A percentile compares a stretch with the other conserved stretches of the same genome.
These are phyloP conservation scores for Sesia bembeciformis DNA, from an alignment of 2,888 invertebrate species.

Conservation along the genomic window DNA sequence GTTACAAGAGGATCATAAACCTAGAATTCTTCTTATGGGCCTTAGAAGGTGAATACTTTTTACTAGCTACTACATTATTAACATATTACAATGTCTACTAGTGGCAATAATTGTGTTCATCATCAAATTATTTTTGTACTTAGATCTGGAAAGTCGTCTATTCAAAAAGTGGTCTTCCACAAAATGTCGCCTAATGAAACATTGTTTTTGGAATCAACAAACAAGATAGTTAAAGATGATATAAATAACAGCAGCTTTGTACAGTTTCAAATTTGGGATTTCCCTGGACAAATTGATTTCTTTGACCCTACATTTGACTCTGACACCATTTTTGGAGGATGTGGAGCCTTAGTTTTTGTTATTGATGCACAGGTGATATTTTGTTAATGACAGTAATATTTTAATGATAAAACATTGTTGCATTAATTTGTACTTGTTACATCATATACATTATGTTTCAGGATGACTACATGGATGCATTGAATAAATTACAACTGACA, in stretches of 20 bases:
- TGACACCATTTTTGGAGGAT: conserved; percentile 96
- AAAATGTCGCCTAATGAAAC: conserved; percentile 99
- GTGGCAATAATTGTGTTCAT: neutral
- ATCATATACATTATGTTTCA: conserved; percentile 38
- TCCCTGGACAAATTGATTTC: conserved; percentile 99
- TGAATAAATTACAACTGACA: conserved; percentile 93
- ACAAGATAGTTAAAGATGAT: conserved; percentile 98
- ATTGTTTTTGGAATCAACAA: conserved; percentile 97
- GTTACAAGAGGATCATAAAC: conserved; percentile 86
- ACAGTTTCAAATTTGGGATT: conserved; percentile 99
- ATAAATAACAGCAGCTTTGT: conserved; percentile 97
- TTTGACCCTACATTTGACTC: conserved; percentile 97
- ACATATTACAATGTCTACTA: neutral
- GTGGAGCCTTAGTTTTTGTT: conserved; percentile 98
- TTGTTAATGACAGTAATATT: neutral
- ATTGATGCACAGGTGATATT: conserved; percentile 92
- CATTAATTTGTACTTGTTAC: no score
- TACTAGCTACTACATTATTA: neutral
- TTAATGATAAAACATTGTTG: neutral
- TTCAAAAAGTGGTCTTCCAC: conserved; percentile 99
- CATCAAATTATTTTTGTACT: no score
- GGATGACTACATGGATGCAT: conserved; percentile 98
- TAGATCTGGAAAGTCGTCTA: conserved; percentile 98
- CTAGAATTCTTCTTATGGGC: conserved; percentile 95
- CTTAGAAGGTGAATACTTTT: conserved; percentile 79